phyloP scores from a whole-genome alignment of 2,888 invertebrate genomes.

The Scaptomyza tumidula region DNA sequence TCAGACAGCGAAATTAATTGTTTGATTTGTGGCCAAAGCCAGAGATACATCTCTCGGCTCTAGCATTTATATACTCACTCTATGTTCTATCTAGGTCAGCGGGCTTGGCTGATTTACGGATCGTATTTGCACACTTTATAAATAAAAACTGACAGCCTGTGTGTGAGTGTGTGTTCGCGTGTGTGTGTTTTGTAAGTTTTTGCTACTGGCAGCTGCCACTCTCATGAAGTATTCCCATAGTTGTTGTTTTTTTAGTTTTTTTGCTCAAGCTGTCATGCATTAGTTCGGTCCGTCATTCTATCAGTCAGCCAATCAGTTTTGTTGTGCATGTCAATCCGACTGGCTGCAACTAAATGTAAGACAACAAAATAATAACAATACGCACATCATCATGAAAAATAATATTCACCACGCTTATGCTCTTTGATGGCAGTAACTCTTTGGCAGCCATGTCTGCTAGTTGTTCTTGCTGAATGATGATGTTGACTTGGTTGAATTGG shows the following conservation, averaged over 20 bases:
- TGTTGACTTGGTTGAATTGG: conserved; percentile 23
- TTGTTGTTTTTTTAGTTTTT: conserved; percentile 22
- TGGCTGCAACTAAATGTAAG: conserved; percentile 40
- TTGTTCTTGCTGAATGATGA: conserved; percentile 16
- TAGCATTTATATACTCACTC: neutral
- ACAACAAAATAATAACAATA: conserved; percentile 38
- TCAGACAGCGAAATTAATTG: conserved; percentile 76
- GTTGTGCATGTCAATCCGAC: conserved; percentile 60
- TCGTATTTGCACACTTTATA: conserved; percentile 77
- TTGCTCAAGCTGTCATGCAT: conserved; percentile 31
- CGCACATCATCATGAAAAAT: conserved; percentile 20
- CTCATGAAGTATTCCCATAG: conserved; percentile 47
- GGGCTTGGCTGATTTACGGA: conserved; percentile 63
- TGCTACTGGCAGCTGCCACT: conserved; percentile 58
- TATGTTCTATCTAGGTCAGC: conserved; percentile 49
- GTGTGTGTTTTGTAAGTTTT: conserved; percentile 23
- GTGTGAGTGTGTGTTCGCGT: conserved; percentile 8
- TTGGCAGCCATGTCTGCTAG: conserved; percentile 33
- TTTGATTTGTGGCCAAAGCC: conserved; percentile 67
- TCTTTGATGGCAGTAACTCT: conserved; percentile 66
- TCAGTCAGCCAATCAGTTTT: conserved; percentile 55
- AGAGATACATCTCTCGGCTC: neutral
- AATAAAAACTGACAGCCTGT: conserved; percentile 67
- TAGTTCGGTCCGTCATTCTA: conserved; percentile 40
- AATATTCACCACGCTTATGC: conserved; percentile 66